Conservation (phyloP, 2,113 vertebrate genomes). For the Tonatia bakeri region DNA sequence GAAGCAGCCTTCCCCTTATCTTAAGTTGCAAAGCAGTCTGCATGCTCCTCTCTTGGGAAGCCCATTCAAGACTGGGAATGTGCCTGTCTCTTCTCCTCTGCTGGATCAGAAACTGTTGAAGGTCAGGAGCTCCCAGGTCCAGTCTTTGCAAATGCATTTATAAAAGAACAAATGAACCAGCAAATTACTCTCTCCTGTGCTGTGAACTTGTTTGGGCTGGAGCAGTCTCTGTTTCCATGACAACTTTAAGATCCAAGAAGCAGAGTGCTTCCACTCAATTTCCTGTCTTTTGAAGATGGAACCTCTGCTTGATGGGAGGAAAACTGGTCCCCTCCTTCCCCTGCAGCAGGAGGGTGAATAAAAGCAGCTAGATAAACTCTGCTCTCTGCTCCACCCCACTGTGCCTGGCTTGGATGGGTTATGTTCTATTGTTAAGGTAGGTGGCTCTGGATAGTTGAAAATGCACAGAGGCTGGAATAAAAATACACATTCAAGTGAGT, state of each 20-base stretch:
- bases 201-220: background rate
- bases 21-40: background rate
- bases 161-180: slow-evolving; percentile 1
- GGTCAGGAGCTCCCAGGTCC: background rate
- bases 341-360: background rate
- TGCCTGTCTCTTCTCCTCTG: background rate
- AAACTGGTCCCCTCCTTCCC: background rate
- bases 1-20: background rate
- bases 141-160: background rate
- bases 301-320: background rate
- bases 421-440: background rate
- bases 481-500: background rate
- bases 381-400: background rate
- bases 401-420: background rate
- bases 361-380: background rate
- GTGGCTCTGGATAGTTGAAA: background rate
- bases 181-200: background rate
- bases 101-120: background rate
- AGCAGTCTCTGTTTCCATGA: slow-evolving; percentile 44
- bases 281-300: background rate
- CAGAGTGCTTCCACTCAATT: background rate
- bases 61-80: background rate
- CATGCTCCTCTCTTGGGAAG: background rate
- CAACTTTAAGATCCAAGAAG: slow-evolving; percentile 25
- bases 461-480: background rate